Conservation (phyloP, 2,113 vertebrate species). For the Thymallus thymallus region DNA sequence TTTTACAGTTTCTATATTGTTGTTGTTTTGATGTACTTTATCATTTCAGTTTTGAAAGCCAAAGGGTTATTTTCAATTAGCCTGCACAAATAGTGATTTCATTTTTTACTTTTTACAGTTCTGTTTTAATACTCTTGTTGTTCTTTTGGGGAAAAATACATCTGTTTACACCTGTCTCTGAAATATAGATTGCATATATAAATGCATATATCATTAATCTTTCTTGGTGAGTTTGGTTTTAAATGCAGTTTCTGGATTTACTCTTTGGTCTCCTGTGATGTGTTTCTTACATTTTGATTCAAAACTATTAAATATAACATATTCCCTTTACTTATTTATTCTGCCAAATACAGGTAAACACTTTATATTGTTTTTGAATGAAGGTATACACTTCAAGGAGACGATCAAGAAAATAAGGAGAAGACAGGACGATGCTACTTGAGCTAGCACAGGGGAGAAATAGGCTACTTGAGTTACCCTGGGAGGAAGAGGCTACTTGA, state of each 20-base stretch:
- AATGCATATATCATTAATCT: conserved; percentile 72
- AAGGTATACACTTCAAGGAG: too few relatives aligned
- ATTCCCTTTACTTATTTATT: too few relatives aligned
- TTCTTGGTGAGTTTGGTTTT: conserved; percentile 46
- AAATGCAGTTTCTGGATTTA: conserved; percentile 31
- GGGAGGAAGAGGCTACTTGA: too few relatives aligned
- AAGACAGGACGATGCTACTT: too few relatives aligned
- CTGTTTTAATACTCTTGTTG: conserved; percentile 40
- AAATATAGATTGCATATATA: conserved; percentile 75
- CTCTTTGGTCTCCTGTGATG: not conserved
- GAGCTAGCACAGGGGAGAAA: too few relatives aligned
- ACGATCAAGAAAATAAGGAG: too few relatives aligned
- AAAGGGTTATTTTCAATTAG: conserved; percentile 69
- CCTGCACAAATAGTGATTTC: conserved; percentile 65
- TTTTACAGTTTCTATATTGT: conserved; percentile 48
- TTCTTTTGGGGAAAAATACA: conserved; percentile 61
- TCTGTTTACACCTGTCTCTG: conserved; percentile 78
- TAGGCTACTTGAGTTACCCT: too few relatives aligned
- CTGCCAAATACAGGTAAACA: too few relatives aligned
- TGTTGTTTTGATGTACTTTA: conserved; percentile 52
- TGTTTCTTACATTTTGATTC: not conserved
- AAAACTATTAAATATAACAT: not conserved
- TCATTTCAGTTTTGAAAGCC: conserved; percentile 65
- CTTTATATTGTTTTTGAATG: too few relatives aligned
- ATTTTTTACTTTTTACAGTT: conserved; percentile 54